Base-by-base conservation (phyloP, 2,888 invertebrate genomes). In the Barypeithes pellucidus region DNA sequence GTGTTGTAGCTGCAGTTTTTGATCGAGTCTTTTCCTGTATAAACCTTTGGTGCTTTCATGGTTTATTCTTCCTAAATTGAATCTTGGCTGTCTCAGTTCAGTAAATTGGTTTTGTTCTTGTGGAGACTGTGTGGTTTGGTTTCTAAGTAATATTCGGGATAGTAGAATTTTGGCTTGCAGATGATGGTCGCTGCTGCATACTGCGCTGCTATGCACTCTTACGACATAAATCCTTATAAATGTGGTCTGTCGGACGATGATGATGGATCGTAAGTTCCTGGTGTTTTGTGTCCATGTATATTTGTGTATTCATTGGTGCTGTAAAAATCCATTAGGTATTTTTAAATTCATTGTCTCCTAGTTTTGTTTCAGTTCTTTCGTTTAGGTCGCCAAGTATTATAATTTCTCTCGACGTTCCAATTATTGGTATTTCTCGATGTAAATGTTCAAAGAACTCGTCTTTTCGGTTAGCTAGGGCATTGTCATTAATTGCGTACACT, bases 251-350 rank as follows among this genome's bases (percentile, higher is more conserved):
- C 41, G 54, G 1, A 7, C 9, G 3, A 57, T 57, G 18, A 71
- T 66, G 2, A 65, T 71, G 2, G 47, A 71, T 20, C 14, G 0
- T 3, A 71, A 14, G 9, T 54, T 59, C 36, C 50, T 33, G 9
- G 39, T 24, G 2, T 52, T 22, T 39, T 67, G 67, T 9, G 50
- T 29, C 67, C 72, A 72, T 12, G 72, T 72, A 41, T 66, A 67
- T 18, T 29, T 67, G 20, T 67, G 67, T 14, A 72, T 71, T 4
- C 24, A 18, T 36, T 3, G n/a, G 43, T 71, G 66, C 12, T 20
- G 52, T 11, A 24, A 70, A 29, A 54, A 59, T 12, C n/a, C 29
- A 54, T n/a, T n/a, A n/a, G n/a, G n/a, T n/a, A n/a, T n/a, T n/a
- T n/a, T n/a, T n/a, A n/a, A n/a, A n/a, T 60, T 59, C 36, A 60